Base-by-base conservation (phyloP, 2,113 vertebrate genomes). In the Cinclus mexicanus region DNA sequence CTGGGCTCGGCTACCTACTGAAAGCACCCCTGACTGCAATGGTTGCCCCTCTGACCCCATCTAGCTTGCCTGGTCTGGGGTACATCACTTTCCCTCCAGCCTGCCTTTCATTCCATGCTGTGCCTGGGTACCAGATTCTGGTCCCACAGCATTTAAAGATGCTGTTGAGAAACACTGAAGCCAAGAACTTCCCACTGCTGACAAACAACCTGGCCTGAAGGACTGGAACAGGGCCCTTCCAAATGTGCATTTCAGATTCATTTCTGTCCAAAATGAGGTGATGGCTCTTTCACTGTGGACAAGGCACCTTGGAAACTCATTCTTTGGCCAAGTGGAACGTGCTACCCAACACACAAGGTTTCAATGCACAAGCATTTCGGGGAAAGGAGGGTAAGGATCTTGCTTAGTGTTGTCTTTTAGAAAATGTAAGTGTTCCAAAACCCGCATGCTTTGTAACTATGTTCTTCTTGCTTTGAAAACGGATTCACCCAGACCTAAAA, bases 11-110 rank as follows among this genome's bases (percentile, higher is more conserved):
- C 20, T 11, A 18, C 53, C 41, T 31, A 11, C 46, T 14, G n/a
- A 76, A 44, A 86, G 33, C 55, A 65, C 6, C 29, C 29, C n/a
- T 59, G 25, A 19, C 29, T n/a, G 42, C 2, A 4, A 57, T 0
- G 2, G 56, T 22, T 65, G 28, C 22, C 59, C 28, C 44, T 75
- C 37, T 4, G 17, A 25, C 14, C 29, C 0, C 0, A 31, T 39
- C 6, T 69, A 70, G 39, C 10, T 20, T 55, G 41, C 47, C 56
- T 25, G 47, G 29, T 37, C 16, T 28, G 26, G 37, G 6, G 2
- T 26, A 60, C 1, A 1, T 26, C 9, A 35, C 46, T 28, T 25
- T 25, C 22, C 14, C 33, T 56, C n/a, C 74, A 59, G 33, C 35
- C 50, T n/a, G 41, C 14, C 37, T 72, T 20, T 60, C 57, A 35